Evolutionary conservation across 2,797 vertebrate genomes (phyloP).

Genomic region (Anabas testudineus): DNA sequence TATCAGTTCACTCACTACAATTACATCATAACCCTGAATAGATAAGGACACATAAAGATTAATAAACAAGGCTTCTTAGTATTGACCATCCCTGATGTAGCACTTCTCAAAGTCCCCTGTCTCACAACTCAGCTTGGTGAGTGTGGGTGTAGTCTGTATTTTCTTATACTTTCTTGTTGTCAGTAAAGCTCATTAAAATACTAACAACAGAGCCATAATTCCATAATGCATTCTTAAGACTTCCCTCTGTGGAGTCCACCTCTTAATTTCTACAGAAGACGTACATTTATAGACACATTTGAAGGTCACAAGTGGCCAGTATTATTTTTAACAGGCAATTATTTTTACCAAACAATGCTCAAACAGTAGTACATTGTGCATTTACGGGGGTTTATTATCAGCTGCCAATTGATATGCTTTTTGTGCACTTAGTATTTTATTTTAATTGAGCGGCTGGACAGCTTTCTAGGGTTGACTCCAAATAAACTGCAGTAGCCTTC

Average conservation of each 20-base stretch:
- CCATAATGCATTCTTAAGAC: too few relatives aligned
- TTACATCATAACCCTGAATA: constrained; percentile 19
- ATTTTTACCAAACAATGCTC: too few relatives aligned
- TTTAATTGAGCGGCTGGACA: background rate
- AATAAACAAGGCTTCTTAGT: constrained; percentile 20
- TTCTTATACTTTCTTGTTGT: background rate
- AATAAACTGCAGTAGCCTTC: background rate
- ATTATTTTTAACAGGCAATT: too few relatives aligned
- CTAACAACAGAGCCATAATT: too few relatives aligned
- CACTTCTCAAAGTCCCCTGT: constrained; percentile 3
- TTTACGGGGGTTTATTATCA: constrained; percentile 1
- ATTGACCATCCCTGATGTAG: background rate
- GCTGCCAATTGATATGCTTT: background rate
- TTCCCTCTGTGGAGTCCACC: too few relatives aligned
- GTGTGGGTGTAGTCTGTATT: background rate
- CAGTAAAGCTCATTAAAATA: background rate
- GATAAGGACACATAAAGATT: background rate
- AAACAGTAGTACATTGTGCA: too few relatives aligned
- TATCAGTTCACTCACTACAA: background rate
- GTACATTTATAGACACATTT: too few relatives aligned
- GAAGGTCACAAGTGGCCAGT: too few relatives aligned
- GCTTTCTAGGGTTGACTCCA: background rate
- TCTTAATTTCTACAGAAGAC: too few relatives aligned
- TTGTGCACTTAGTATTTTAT: background rate
- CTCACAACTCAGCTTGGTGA: background rate